Evolutionary conservation across 1,140 invertebrate species (phyloP), one percentile per base, ranked within the genome.

Genomic region (Manduca sexta): DNA sequence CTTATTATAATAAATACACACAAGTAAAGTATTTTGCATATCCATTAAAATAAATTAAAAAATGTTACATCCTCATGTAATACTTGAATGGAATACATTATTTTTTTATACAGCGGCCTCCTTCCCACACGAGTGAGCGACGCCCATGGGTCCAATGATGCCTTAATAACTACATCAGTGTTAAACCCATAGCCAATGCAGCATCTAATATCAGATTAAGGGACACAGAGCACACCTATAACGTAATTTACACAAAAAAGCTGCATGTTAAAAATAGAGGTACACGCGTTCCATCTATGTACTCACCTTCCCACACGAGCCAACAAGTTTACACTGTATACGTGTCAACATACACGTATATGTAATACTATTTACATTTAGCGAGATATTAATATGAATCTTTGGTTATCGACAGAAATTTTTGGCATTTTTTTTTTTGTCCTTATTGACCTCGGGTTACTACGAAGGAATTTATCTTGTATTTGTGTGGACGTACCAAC

Each of bases 161-260:
- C 21, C 21, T 3, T 26, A 26, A 26, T 26, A 26, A 8, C n/a
- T n/a, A n/a, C n/a, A n/a, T n/a, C n/a, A n/a, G n/a, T n/a, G 0
- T 2, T 5, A 26, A 26, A 26, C 21, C 21, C 21, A 11, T 35
- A n/a, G 5, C 5, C 13, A n/a, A 40, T 42, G 48, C 34, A 10
- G 39, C 49, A 52, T 63, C 56, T 52, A 44, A 56, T 51, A 62
- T 54, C 47, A 55, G 45, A 52, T 37, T 52, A 21, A 31, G 37
- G 43, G 44, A 44, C 17, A 21, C 38, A 37, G 29, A 16, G 17
- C 12, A 29, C 39, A 18, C 34, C 45, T 52, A 54, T 52, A 52
- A 57, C 43, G 52, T 60, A 47, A 60, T 60, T 47, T 41, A 49
- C 44, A 62, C n/a, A 64, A 68, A 45, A 64, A 62, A 62, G 53